phyloP scores from a whole-genome alignment of 2,113 vertebrate species.

The Otolemur garnettii region DNA sequence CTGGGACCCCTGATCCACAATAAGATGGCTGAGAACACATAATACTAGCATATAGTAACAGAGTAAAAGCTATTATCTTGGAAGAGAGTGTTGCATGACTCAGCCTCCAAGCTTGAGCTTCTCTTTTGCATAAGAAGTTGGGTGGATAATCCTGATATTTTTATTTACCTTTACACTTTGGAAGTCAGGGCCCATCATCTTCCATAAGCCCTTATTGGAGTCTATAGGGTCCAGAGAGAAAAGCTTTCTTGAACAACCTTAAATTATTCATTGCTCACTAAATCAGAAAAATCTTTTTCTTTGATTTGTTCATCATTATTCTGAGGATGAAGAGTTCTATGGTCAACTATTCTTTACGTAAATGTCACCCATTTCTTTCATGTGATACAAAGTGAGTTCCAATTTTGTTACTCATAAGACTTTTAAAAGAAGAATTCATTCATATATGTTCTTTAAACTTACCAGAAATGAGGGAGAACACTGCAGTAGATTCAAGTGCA shows the following conservation, averaged over 20 bases:
- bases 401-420: neutral
- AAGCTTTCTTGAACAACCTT: slow-evolving; percentile 23
- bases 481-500: neutral
- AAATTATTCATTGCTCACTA: neutral
- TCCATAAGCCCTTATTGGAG: neutral
- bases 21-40: no score
- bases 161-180: no score
- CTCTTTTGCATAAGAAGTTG: no score
- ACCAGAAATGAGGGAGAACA: neutral
- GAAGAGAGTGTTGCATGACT: no score
- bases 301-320: slow-evolving; percentile 30
- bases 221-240: slow-evolving; percentile 1
- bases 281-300: slow-evolving; percentile 33
- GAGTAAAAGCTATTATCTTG: no score
- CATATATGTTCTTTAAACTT: slow-evolving; percentile 6
- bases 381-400: neutral
- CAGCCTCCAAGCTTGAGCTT: no score
- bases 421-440: slow-evolving; percentile 49
- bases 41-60: no score
- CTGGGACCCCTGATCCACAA: no score
- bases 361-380: slow-evolving; percentile 37
- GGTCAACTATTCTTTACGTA: neutral
- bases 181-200: neutral
- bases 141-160: no score
- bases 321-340: neutral